Conservation (phyloP, 2,113 vertebrate genomes). For the Lethenteron camtschaticum region DNA sequence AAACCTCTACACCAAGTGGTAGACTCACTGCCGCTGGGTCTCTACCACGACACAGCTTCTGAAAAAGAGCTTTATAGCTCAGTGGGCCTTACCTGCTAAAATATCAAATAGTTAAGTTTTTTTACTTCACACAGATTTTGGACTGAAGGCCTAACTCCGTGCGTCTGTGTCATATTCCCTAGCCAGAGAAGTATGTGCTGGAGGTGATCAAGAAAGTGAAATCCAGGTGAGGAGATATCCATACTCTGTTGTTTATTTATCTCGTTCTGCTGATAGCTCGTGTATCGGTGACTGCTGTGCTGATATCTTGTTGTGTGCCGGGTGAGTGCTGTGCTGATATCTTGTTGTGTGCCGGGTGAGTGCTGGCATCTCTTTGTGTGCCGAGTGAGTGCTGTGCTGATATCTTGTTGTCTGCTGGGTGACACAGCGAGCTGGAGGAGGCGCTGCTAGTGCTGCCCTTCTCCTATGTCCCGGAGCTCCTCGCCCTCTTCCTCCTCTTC, state of each 20-base stretch:
- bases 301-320: not conserved
- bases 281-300: not conserved
- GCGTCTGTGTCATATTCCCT: constrained; percentile 12
- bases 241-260: not conserved
- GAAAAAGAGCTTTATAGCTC: too few species aligned
- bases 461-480: constrained; percentile 56
- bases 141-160: not conserved
- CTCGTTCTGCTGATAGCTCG: not conserved
- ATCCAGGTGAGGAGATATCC: constrained; percentile 44
- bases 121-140: too few species aligned
- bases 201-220: constrained; percentile 72
- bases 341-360: not conserved
- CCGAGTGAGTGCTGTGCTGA: not conserved
- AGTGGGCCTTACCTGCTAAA: too few species aligned
- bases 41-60: too few species aligned
- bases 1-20: too few species aligned
- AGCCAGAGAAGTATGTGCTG: constrained; percentile 56
- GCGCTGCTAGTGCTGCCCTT: constrained; percentile 79
- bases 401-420: not conserved
- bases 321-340: not conserved
- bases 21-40: too few species aligned
- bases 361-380: not conserved
- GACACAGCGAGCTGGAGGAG: constrained; percentile 60
- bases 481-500: constrained; percentile 46
- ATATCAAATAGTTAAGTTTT: too few species aligned